Percentiles rank a stretch among this genome's conserved stretches.
Conservation (phyloP, 2,888 invertebrate genomes). For the Biston stratarius region DNA sequence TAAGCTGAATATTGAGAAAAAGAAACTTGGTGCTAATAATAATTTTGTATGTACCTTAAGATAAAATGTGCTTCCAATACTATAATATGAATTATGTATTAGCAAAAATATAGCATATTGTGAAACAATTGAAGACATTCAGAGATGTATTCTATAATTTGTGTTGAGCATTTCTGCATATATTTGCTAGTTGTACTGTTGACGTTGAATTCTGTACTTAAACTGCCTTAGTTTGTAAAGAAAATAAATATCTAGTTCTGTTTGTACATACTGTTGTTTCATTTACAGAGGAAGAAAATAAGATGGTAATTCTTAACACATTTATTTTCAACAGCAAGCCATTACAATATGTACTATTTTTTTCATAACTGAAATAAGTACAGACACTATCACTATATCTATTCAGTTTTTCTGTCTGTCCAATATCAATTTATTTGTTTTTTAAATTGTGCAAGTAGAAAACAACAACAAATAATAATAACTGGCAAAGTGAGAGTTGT, state of each 20-base stretch:
- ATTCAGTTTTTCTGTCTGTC: no score
- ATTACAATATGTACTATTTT: background rate
- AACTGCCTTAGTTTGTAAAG: slow-evolving; percentile 70
- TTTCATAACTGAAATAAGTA: no score
- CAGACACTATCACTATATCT: no score
- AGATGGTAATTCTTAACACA: background rate
- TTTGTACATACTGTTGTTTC: slow-evolving; percentile 58
- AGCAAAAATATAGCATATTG: slow-evolving; percentile 5
- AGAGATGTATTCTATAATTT: no score
- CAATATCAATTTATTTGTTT: no score
- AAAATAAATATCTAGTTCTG: slow-evolving; percentile 68
- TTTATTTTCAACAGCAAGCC: background rate
- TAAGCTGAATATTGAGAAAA: slow-evolving; percentile 53
- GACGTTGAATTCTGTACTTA: slow-evolving; percentile 71
- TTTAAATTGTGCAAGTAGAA: no score
- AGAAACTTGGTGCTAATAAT: slow-evolving; percentile 74
- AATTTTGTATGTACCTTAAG: slow-evolving; percentile 39
- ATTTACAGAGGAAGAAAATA: slow-evolving; percentile 38
- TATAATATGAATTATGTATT: background rate
- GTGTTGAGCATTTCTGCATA: background rate
- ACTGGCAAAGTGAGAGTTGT: no score
- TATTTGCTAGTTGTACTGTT: slow-evolving; percentile 29
- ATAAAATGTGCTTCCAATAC: slow-evolving; percentile 34
- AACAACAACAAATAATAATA: no score
- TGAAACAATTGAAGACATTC: no score